Evolutionary conservation across 2,888 invertebrate genomes (phyloP), one percentile per base, ranked within the genome.

Genomic region (Saturnia pavonia): DNA sequence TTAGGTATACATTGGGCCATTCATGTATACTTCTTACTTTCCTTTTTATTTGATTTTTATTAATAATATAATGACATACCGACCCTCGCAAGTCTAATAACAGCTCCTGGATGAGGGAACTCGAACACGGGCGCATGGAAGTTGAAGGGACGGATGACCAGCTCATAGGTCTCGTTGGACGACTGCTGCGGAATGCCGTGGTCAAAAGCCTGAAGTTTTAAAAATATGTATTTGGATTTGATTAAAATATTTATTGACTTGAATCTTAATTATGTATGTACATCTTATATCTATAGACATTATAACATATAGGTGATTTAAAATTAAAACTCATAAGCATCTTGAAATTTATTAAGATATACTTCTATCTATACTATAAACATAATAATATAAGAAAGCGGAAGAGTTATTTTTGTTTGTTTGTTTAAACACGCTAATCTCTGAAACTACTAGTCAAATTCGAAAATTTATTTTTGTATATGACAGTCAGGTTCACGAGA

Each of bases 141-240:
- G 86, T 96, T 96, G 84, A 88, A 95, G 0, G 95, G 95, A 0
- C 82, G 85, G 42, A 96, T 84, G 72, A 84, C 82, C 68, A 95
- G 78, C 69, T 88, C 78, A 82, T 95, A 95, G 6, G 79, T 86
- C 74, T 91, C 88, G 45, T 86, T 81, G 0, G 91, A 90, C 0
- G 78, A 77, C 76, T 85, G 83, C 42, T 82, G 90, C 22, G 92
- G 90, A 0, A 83, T 76, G 40, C 95, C 96, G 76, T 94, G 91
- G 87, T 96, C 96, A 74, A 82, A 91, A 0, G 95, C 95, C 95
- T 95, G 78, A 11, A 82, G 81, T 54, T 22, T 54, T 54, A 22
- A 54, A 54, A 48, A 48, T 7, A 48, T 48, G n/a, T n/a, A n/a
- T n/a, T n/a, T 48, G 16, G 14, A 6, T 48, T 48, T 48, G 7